phyloP scores from a whole-genome alignment of 2,113 vertebrate species.

The Opisthocomus hoazin region DNA sequence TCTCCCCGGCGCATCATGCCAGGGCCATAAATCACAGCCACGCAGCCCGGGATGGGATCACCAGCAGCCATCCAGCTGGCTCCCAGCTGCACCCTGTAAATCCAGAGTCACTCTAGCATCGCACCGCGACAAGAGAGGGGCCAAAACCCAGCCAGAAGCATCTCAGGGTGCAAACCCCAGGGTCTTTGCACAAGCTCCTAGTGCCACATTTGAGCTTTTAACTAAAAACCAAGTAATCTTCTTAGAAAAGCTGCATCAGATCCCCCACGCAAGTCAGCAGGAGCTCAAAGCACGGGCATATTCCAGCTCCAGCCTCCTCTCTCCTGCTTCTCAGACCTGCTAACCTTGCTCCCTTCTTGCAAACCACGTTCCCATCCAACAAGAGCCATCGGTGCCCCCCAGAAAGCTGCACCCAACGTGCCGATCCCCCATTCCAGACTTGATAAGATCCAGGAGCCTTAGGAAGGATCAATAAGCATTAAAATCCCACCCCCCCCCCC shows the following conservation, averaged over 20 bases:
- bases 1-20: accelerated
- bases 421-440: neutral
- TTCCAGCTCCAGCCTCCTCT: neutral
- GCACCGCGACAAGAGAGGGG: accelerated
- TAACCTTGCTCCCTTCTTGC: neutral
- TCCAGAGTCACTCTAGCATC: neutral
- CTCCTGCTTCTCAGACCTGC: neutral
- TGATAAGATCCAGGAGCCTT: accelerated
- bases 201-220: neutral
- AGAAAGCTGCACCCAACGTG: accelerated
- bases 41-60: accelerated
- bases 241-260: neutral
- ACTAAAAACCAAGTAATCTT: neutral
- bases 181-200: accelerated
- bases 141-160: neutral
- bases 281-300: neutral
- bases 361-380: neutral
- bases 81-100: neutral
- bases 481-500: neutral
- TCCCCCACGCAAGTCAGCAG: accelerated
- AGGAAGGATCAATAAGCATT: neutral
- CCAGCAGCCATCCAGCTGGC: neutral
- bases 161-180: neutral
- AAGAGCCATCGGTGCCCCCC: accelerated
- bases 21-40: neutral